Evolutionary conservation across 1,140 invertebrate genomes (phyloP).

Genomic region (Anastrepha ludens): DNA sequence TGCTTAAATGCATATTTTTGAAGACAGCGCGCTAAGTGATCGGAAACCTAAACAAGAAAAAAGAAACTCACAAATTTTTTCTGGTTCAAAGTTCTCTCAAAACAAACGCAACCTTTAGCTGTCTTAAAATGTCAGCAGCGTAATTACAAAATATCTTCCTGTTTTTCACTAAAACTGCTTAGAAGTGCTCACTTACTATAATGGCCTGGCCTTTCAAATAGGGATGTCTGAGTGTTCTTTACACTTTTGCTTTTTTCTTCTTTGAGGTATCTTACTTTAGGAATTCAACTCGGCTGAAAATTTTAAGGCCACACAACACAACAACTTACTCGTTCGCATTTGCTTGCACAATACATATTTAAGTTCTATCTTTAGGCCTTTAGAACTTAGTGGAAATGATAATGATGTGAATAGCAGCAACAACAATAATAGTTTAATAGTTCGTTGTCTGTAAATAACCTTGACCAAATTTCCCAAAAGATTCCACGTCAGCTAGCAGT

Average conservation of each 20-base stretch:
- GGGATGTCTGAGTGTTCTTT: neutral
- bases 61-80: neutral
- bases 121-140: neutral
- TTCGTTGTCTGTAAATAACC: slow-evolving; percentile 10
- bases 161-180: too few species aligned
- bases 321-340: too few species aligned
- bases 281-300: neutral
- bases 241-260: neutral
- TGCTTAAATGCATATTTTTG: neutral
- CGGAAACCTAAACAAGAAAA: neutral
- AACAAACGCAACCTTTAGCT: neutral
- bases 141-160: neutral
- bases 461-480: neutral
- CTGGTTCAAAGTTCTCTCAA: neutral
- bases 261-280: neutral
- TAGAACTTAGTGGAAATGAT: neutral
- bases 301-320: neutral
- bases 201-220: too few species aligned
- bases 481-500: neutral
- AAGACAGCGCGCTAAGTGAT: neutral
- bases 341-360: neutral
- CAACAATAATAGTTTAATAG: neutral
- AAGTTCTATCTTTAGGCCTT: neutral
- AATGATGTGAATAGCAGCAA: neutral
- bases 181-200: too few species aligned